Evolutionary conservation across 2,113 vertebrate genomes (phyloP).

Genomic region (Halcyon malimbica): DNA sequence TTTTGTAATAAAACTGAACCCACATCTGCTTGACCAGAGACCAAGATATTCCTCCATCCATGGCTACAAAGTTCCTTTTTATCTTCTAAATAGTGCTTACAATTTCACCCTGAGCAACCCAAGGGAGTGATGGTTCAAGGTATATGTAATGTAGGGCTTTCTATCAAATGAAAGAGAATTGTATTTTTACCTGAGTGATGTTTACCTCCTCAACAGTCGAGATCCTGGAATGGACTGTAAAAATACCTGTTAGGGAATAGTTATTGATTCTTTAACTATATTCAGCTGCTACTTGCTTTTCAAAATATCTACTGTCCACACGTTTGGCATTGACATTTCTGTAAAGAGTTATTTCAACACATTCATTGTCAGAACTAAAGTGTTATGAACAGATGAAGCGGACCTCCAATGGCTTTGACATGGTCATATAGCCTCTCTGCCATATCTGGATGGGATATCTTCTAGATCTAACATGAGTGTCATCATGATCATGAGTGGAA

Average conservation of each 20-base stretch:
- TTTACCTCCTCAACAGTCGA: neutral
- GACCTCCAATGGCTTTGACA: neutral
- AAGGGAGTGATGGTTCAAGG: neutral
- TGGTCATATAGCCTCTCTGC: neutral
- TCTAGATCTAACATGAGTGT: neutral
- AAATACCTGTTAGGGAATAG: neutral
- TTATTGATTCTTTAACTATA: neutral
- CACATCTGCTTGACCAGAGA: neutral
- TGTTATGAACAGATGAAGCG: neutral
- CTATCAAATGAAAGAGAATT: neutral
- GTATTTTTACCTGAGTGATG: neutral
- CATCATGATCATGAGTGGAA: too few species aligned
- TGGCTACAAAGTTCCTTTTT: neutral
- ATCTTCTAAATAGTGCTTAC: neutral
- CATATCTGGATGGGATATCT: neutral
- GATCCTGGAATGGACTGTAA: neutral
- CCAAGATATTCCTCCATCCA: neutral
- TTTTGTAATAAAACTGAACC: neutral
- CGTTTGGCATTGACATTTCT: neutral
- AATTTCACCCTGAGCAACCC: neutral
- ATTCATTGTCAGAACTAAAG: neutral
- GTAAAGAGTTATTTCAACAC: neutral
- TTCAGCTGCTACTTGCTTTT: neutral
- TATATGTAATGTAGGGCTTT: neutral
- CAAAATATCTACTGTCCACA: neutral